Base-by-base conservation (phyloP, 2,797 vertebrate genomes). In the Lates japonicus region DNA sequence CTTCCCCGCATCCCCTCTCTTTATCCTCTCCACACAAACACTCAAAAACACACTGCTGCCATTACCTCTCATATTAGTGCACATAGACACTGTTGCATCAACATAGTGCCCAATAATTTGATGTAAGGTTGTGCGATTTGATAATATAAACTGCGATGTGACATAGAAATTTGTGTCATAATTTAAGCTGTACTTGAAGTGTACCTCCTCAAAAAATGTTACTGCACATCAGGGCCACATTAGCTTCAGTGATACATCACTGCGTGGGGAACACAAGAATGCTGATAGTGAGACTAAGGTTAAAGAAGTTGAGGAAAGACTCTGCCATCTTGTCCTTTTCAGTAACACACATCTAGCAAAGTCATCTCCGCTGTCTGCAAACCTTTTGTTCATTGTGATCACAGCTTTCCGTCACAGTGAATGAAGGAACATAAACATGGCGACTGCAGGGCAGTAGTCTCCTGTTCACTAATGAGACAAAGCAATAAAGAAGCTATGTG, bases 1-100 rank as follows among this genome's bases (percentile, higher is more conserved):
- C 77, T 76, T 74, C 71, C 70, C 65, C 70, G 51, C 75, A 42
- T 84, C 64, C 42, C 39, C 48, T 70, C 58, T 67, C 66, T 55
- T 48, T 46, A 39, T 70, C n/a, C 3, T 37, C 16, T 44, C 17
- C n/a, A 14, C 51, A 41, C 49, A 22, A 33, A 37, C 33, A 60
- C 33, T 49, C 52, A 9, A 19, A 65, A 33, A 72, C 64, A 55
- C 69, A 78, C 39, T 11, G n/a, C 41, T 61, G 44, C 19, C 41
- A 7, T 77, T n/a, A 67, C 59, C n/a, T 31, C 52, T 20, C n/a
- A 6, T 31, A 41, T 64, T 52, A 3, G 20, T 71, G 57, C 60
- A 59, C 8, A 16, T 66, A 74, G 33, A 74, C 17, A 57, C 37
- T 16, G 52, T 59, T 76, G 64, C 59, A 78, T 71, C 39, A 64